Base-by-base conservation (phyloP, 2,888 invertebrate genomes). In the Platypus cylindrus region DNA sequence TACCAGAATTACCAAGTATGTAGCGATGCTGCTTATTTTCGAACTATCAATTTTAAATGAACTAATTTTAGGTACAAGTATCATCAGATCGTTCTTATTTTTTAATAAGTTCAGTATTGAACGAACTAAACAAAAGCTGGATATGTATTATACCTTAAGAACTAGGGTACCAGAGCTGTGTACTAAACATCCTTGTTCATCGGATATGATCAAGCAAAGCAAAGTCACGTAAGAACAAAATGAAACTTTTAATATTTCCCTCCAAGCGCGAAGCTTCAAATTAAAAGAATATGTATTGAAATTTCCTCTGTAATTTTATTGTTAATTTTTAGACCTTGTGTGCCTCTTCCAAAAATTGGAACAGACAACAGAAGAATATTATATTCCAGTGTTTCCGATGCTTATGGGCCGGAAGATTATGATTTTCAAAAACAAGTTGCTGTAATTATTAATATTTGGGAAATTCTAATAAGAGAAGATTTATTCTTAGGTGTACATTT, bases 31-130 rank as follows among this genome's bases (percentile, higher is more conserved):
- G 23, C 15, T 13, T 3, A 13, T 14, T 18, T 14, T 22, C 4
- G 18, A n/a, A 17, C n/a, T 18, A 28, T 18, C 15, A 5, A 27
- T 25, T 25, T 11, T 8, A 25, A 25, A 8, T 20, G 7, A 11
- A n/a, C 12, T n/a, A n/a, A 12, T 34, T 38, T 30, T 16, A 38
- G 38, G 24, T 22, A 2, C 4, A 12, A 13, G 12, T 2, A 3
- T 38, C 7, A 27, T 38, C 7, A 24, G 22, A 17, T 25, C 35
- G 4, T 38, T 38, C 18, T 17, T 35, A 17, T 26, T 38, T 15
- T 38, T 35, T 12, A 42, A 42, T 34, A 45, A 47, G 33, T 45
- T 44, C 22, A 45, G 45, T 24, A 45, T 47, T 18, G 47, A 47
- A 29, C 38, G 32, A 25, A 37, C 41, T 3, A 47, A 47, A 28